Evolutionary conservation across 1,140 invertebrate genomes (phyloP), one percentile per base, ranked within the genome.

Genomic region (Pantala flavescens): DNA sequence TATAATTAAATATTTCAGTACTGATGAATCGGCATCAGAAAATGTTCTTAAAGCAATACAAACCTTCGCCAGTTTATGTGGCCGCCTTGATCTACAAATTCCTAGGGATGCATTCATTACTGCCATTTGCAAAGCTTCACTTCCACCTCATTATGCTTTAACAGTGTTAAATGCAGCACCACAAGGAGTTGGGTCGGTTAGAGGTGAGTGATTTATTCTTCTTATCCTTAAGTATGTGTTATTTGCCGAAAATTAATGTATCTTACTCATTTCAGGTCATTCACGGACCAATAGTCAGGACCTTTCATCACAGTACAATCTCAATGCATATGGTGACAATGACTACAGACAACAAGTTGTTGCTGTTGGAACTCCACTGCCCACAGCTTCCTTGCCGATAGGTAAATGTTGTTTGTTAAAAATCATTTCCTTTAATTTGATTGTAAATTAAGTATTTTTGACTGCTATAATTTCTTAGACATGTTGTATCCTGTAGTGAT

Each of bases 141-240:
- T 99, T 75, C 97, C 97, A 3, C 93, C 94, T 11, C 94, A 97
- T 84, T 99, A 98, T 84, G 94, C 94, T 19, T 86, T 97, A 75
- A 93, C 93, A 10, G 92, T 96, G 43, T 87, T 97, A 71, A 92
- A 91, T 76, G 84, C 84, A 71, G 83, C 86, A 70, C 84, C 85
- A 10, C 85, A 86, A 70, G 85, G 85, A 49, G 82, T 82, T 74
- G 80, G 84, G 5, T 82, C 80, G 63, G 82, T 79, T 3, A 81
- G 83, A 79, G 81, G 82, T 71, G 80, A 79, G 0, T 71, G 77
- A 3, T n/a, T 23, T 23, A 23, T n/a, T 70, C 7, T 23, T 3
- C 2, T n/a, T 2, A 21, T 23, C 2, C 2, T 21, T n/a, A 23
- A 81, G 80, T 77, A 76, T 76, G 74, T 14, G 73, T 77, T 23